Evolutionary conservation across 2,888 invertebrate species (phyloP), one percentile per base, ranked within the genome.

Genomic region (Thymelicus lineola): DNA sequence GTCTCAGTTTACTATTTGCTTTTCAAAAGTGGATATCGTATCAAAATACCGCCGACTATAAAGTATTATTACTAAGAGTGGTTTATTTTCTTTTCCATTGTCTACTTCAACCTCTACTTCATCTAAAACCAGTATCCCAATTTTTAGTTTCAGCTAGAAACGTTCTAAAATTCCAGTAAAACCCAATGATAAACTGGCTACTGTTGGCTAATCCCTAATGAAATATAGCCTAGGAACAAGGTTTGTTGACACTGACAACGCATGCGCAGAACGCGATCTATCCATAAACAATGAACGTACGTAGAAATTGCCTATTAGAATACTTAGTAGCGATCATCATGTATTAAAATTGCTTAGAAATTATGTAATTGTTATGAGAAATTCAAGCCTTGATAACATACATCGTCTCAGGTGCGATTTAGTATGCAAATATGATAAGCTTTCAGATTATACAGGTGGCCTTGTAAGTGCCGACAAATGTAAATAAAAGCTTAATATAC

Each of bases 191-290:
- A 62, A 35, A 68, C 36, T 68, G 57, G 57, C 35, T 15, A 35
- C 36, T 36, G 50, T 62, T 6, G 48, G 62, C 45, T 68, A 46
- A 68, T 68, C 62, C 62, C 38, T 68, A 68, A 68, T 68, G 57
- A 65, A 71, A 46, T 68, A 57, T 68, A 73, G 74, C 72, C 75
- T 75, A 73, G 72, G 73, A 73, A 73, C 69, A 75, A 75, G 74
- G 76, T 78, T 87, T 89, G 93, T 92, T 92, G 91, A 90, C 92
- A 91, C 89, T 85, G 82, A 78, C 84, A 80, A 88, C 78, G 86
- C 91, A 92, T 93, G 93, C 93, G 92, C 91, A 88, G 74, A 81
- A 74, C 75, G 71, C 73, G 80, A 79, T 77, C 79, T 85, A 87
- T 89, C 83, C 86, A 90, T 90, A 90, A 89, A 91, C 89, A 91